Evolutionary conservation across 2,888 invertebrate species (phyloP).

Genomic region (Caenorhabditis sp.): DNA sequence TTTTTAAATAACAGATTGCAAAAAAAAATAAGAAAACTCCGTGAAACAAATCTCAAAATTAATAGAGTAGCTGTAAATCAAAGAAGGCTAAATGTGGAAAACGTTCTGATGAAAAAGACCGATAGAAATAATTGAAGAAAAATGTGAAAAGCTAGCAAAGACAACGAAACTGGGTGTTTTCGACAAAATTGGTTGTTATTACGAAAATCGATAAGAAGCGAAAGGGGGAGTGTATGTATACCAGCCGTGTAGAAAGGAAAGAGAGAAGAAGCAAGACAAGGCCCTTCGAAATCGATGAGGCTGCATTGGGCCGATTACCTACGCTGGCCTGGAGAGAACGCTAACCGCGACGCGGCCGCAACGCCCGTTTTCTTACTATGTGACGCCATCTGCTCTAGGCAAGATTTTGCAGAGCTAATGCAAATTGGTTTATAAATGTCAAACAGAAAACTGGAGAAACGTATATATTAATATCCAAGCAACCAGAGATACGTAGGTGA

Average conservation of each 20-base stretch:
- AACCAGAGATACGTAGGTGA: too few relatives aligned
- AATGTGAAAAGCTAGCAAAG: too few relatives aligned
- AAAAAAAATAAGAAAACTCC: background rate
- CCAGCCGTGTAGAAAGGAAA: background rate
- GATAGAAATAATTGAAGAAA: too few relatives aligned
- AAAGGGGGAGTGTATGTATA: background rate
- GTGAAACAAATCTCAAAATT: too few relatives aligned
- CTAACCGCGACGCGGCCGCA: conserved; percentile 42
- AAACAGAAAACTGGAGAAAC: too few relatives aligned
- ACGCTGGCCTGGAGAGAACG: background rate
- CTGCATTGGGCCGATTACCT: conserved; percentile 1
- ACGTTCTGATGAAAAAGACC: too few relatives aligned
- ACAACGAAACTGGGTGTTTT: too few relatives aligned
- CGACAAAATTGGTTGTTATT: too few relatives aligned
- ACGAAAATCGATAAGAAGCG: background rate
- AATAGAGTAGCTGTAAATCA: too few relatives aligned
- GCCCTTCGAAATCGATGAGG: background rate
- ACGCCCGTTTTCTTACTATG: background rate
- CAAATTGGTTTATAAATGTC: background rate
- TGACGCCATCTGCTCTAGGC: background rate
- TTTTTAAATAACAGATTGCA: too few relatives aligned
- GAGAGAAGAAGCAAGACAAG: background rate
- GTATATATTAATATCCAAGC: too few relatives aligned
- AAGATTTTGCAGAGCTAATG: background rate
- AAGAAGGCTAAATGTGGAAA: too few relatives aligned